Evolutionary conservation across 2,888 invertebrate species (phyloP).

Genomic region (Chloromyia formosa): DNA sequence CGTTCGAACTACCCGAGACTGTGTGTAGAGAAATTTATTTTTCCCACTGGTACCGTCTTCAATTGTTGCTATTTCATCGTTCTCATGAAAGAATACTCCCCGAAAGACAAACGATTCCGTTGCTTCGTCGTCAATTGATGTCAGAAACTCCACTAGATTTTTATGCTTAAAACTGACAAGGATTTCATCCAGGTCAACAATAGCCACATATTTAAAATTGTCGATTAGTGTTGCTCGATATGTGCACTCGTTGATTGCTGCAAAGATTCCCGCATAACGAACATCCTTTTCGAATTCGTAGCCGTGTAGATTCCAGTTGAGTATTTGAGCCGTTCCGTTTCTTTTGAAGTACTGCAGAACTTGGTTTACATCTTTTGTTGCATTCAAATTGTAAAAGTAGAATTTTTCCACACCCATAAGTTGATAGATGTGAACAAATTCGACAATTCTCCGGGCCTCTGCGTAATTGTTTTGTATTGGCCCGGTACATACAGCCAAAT

Average conservation of each 20-base stretch:
- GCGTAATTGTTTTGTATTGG: slow-evolving; percentile 64
- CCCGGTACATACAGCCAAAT: slow-evolving; percentile 62
- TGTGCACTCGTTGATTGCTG: slow-evolving; percentile 90
- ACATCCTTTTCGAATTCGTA: slow-evolving; percentile 60
- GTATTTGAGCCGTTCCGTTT: slow-evolving; percentile 58
- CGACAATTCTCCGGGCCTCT: slow-evolving; percentile 63
- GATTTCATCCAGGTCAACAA: slow-evolving; percentile 88
- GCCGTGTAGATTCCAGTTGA: slow-evolving; percentile 62
- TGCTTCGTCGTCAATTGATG: slow-evolving; percentile 58
- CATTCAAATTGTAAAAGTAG: slow-evolving; percentile 64
- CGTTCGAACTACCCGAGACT: slow-evolving; percentile 60
- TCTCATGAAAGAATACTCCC: slow-evolving; percentile 65
- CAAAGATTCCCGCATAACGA: slow-evolving; percentile 79
- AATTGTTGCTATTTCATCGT: slow-evolving; percentile 63
- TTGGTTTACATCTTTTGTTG: slow-evolving; percentile 58
- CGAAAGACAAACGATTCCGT: slow-evolving; percentile 64
- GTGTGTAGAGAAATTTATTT: slow-evolving; percentile 61
- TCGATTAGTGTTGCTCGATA: slow-evolving; percentile 82
- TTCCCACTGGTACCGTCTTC: slow-evolving; percentile 56
- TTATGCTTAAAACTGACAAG: slow-evolving; percentile 82
- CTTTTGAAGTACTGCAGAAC: slow-evolving; percentile 61
- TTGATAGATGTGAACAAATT: slow-evolving; percentile 66
- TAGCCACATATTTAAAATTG: slow-evolving; percentile 78
- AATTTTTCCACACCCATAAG: slow-evolving; percentile 64
- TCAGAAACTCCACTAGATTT: slow-evolving; percentile 68